Conservation (phyloP, 2,113 vertebrate genomes). For the Chlorocebus sabaeus region DNA sequence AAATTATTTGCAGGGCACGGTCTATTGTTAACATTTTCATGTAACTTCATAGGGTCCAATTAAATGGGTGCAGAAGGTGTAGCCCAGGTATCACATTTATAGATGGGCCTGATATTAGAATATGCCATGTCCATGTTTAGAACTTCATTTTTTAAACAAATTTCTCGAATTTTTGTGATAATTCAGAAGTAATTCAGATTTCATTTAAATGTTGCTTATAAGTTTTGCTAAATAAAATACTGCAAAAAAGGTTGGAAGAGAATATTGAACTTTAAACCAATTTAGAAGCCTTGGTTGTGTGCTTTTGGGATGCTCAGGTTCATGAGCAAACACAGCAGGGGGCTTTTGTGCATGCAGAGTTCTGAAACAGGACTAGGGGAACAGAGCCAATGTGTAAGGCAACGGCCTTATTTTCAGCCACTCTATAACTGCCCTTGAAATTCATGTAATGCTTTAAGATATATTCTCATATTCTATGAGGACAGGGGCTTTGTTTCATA, state of each 20-base stretch:
- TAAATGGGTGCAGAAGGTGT: neutral
- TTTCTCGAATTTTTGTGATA: neutral
- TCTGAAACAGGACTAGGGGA: neutral
- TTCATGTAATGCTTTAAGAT: neutral
- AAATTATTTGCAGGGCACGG: neutral
- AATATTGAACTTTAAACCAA: neutral
- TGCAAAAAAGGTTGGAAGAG: neutral
- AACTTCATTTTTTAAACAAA: neutral
- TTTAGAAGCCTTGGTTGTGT: neutral
- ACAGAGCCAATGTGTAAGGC: neutral
- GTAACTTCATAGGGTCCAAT: neutral
- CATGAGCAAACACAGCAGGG: neutral
- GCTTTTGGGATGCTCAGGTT: neutral
- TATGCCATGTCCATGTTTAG: neutral
- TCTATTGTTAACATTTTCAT: neutral
- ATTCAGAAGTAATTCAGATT: neutral
- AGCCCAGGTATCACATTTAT: neutral
- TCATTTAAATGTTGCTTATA: neutral
- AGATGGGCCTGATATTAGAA: neutral
- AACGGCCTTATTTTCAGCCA: neutral
- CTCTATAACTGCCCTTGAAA: neutral
- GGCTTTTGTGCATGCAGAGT: neutral
- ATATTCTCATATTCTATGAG: neutral
- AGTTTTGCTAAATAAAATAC: neutral
- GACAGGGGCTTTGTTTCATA: neutral